Base-by-base conservation (phyloP, 2,888 invertebrate species). In the Phoronis australis region DNA sequence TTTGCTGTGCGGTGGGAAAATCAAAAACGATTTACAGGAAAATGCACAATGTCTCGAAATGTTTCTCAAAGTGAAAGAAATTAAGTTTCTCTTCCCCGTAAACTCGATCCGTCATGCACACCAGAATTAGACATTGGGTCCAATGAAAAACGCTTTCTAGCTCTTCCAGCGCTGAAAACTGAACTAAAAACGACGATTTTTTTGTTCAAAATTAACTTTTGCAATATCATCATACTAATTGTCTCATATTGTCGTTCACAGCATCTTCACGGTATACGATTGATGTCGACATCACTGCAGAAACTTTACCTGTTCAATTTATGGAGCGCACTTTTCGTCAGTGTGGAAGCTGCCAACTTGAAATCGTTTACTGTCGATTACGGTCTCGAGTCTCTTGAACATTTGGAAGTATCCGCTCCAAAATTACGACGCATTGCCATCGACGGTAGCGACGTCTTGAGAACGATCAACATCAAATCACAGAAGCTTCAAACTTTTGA, bases 251-350 rank as follows among this genome's bases (percentile, higher is more conserved):
- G 27, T 23, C 41, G 37, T 46, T 22, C 20, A 23, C 59, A 66
- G 66, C 58, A 61, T 37, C 60, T 66, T 3, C 61, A 64, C 49
- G 66, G 66, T 4, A 62, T 66, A 21, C 56, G 66, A 21, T 50
- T 66, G 27, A 50, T 61, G 24, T 64, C 64, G 0, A 51, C 51
- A 22, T 64, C 64, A 4, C 55, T 66, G 3, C 63, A 63, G 51
- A 66, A 65, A 45, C 50, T 65, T 41, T 66, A 61, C 50, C 55
- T 66, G 15, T 65, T 60, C 55, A 66, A 64, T 47, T 48, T 65
- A 9, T 65, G 66, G 66, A 63, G 61, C 47, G 63, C 59, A 12
- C 47, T 57, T 26, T 65, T 65, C 50, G 54, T 66, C 48, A 64
- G 64, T 48, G 52, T 66, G 23, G 50, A 59, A 23, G 56, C 57